phyloP scores from a whole-genome alignment of 2,797 vertebrate genomes.

The Perodicticus potto region DNA sequence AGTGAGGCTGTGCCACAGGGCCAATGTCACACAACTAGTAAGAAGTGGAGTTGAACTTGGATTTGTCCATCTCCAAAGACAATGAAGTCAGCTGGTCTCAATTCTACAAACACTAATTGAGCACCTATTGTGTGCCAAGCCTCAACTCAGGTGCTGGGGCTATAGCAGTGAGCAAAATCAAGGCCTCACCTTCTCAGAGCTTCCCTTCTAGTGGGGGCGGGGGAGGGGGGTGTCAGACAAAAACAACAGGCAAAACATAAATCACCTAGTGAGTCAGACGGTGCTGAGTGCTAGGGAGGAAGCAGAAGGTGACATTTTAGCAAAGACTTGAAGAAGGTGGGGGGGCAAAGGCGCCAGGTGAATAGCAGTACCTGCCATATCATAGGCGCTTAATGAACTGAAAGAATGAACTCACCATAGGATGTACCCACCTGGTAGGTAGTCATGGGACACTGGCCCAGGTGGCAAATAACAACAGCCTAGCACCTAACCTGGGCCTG shows the following conservation, averaged over 20 bases:
- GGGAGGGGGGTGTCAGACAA: neutral
- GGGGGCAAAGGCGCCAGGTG: neutral
- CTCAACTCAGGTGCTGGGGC: neutral
- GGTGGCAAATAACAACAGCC: too few species aligned
- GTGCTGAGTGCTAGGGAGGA: neutral
- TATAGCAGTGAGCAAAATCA: neutral
- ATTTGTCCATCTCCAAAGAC: neutral
- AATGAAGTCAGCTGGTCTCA: neutral
- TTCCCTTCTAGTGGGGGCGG: neutral
- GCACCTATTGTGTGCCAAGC: neutral
- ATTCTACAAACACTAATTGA: neutral
- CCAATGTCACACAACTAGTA: neutral
- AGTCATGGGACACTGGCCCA: neutral
- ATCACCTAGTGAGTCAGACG: neutral
- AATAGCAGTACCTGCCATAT: neutral
- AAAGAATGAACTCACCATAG: neutral
- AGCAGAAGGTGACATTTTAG: neutral
- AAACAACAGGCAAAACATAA: neutral
- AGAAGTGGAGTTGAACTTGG: neutral
- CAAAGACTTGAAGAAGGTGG: neutral
- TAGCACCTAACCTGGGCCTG: fast-evolving
- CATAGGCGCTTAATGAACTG: neutral
- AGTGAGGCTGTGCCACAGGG: neutral
- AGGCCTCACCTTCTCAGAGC: neutral
- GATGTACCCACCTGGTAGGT: neutral